Percentiles rank a stretch among this genome's conserved stretches.
These are phyloP conservation scores for Drosophila nr. perissopoda DNA, from an alignment of 2,888 invertebrate genomes.

Conservation along the genomic window DNA sequence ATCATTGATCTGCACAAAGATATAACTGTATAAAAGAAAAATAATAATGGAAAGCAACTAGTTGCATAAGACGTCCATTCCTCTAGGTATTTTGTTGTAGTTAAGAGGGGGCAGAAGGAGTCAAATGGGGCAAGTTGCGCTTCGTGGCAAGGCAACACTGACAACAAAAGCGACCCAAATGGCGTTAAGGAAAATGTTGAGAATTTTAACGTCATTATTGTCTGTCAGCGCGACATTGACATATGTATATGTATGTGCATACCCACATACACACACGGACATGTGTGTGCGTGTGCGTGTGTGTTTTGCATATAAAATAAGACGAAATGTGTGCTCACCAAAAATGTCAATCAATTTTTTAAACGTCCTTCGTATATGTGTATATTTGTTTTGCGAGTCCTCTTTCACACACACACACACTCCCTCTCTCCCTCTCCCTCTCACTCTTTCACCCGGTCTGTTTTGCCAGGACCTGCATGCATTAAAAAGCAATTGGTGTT, in stretches of 20 bases:
- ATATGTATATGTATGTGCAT: constrained; percentile 52
- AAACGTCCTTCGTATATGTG: constrained; percentile 57
- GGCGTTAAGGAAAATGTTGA: constrained; percentile 67
- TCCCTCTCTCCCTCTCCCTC: not conserved
- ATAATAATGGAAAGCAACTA: not conserved
- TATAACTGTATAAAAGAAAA: constrained; percentile 1
- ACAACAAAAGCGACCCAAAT: constrained; percentile 51
- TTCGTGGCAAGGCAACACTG: constrained; percentile 14
- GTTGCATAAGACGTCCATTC: constrained; percentile 2
- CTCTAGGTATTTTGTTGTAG: not conserved
- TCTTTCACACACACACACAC: constrained; percentile 4
- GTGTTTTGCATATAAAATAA: constrained; percentile 74
- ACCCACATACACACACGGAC: not conserved
- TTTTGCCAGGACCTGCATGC: constrained; percentile 67
- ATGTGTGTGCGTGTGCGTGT: constrained; percentile 21
- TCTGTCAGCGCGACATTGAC: constrained; percentile 82
- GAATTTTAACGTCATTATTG: constrained; percentile 82
- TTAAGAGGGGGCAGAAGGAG: not conserved
- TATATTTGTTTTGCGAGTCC: constrained; percentile 47
- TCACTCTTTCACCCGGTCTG: not conserved
- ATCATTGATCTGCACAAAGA: not conserved
- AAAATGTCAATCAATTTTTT: constrained; percentile 80
- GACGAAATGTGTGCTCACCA: constrained; percentile 77
- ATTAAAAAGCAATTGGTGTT: constrained; percentile 81
- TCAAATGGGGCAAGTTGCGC: constrained; percentile 12